Base-by-base conservation (phyloP, 64 coral and sea anemone species). In the Pocillopora verrucosa region DNA sequence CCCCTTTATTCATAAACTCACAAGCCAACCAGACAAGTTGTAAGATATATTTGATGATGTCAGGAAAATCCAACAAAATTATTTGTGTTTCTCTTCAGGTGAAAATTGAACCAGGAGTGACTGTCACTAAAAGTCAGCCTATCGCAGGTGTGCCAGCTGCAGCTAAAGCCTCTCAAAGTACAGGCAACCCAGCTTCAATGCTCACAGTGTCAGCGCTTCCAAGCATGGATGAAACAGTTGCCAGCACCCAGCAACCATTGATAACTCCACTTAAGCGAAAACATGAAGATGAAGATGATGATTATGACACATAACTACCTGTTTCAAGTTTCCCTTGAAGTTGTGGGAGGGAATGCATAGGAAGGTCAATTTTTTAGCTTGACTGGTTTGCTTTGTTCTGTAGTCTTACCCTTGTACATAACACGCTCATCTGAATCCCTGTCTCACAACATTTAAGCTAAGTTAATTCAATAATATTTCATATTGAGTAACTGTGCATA, bases 161-260 rank as follows among this genome's bases (percentile, higher is more conserved):
- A 90, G 56, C 88, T 25, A 61, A 36, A 45, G 77, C 25, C 61
- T 80, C 88, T 38, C 63, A 63, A 2, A 36, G 36, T 37, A 59
- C 88, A 80, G 95, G 26, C 13, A 89, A 85, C 68, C 88, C 91
- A 38, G 83, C 92, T 82, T 99, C 97, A 13, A 99, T 99, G 58
- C 74, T 95, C 56, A 99, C 97, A 68, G 89, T 99, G 1, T 99
- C 97, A 14, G 97, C 97, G 51, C 80, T 99, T 76, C 97, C 97
- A 34, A 99, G 97, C 75, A 99, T 99, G 97, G 97, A 99, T 88
- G 97, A 99, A 65, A 99, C 97, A 72, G 91, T 99, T 11, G 97
- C 97, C 36, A 99, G 97, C 90, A 92, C 94, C 60, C 91, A 99
- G 59, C 94, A 99, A 87, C 94, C 97, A 61, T 86, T 99, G 79